Evolutionary conservation across 2,888 invertebrate genomes (phyloP), one percentile per base, ranked within the genome.

Genomic region (Mechanitis messenoides): DNA sequence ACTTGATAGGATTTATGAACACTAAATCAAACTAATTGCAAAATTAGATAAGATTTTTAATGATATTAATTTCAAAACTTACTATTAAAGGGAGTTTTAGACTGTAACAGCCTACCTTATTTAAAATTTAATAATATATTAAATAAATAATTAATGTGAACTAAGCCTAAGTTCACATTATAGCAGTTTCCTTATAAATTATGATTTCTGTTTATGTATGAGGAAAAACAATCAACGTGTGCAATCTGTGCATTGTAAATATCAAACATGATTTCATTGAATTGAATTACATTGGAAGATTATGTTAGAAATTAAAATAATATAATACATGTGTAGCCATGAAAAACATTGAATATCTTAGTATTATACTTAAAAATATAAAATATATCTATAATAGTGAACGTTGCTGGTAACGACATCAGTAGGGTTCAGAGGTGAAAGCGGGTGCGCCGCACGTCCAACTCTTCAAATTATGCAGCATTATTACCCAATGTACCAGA

Each of bases 1-100:
- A 55, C 65, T 60, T 67, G 68, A 69, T 69, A 71, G 71, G 70
- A 64, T 63, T 55, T 63, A 56, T 63, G 57, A 58, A 55, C 59
- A 64, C 50, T 50, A 50, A 50, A 50, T 50, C 50, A 50, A 50
- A 50, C 28, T 50, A 50, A 50, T 50, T 50, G 50, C 50, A 50
- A 50, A 50, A 50, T 31, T 50, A 50, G 50, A 50, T 50, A 50
- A 28, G 31, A n/a, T 50, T 50, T 50, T 50, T 50, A 50, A 50
- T 50, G 11, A 31, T 9, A 50, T 50, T 31, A 50, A 9, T 42
- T 42, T 42, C 2, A 11, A 42, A 7, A 9, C 9, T 50, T 31
- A 20, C 47, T 11, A 47, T 47, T 47, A 47, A 47, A 47, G 20
- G 35, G 35, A 42, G 9, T 11, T 42, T 9, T 3, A 42, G 42